phyloP scores from a whole-genome alignment of 2,888 invertebrate genomes.

The Podotricha telesiphe region DNA sequence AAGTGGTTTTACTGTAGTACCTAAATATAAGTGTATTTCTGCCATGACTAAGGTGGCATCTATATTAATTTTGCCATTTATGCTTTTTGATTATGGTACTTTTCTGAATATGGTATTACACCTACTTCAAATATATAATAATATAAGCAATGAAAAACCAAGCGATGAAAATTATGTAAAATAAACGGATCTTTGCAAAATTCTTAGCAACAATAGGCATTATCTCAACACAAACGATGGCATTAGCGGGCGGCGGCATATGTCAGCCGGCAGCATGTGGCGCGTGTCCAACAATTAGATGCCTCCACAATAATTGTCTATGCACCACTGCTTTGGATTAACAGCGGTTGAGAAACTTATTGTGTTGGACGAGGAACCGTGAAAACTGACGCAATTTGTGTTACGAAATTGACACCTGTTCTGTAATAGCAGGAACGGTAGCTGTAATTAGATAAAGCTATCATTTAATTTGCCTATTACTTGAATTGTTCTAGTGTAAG shows the following conservation, averaged over 20 bases:
- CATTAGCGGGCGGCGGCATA: constrained; percentile 57
- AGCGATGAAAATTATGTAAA: constrained; percentile 10
- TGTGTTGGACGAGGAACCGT: constrained; percentile 39
- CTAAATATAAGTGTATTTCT: too few species aligned
- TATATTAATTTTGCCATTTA: too few species aligned
- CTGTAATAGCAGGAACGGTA: constrained; percentile 10
- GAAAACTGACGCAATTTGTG: constrained; percentile 37
- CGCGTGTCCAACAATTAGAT: constrained; percentile 48
- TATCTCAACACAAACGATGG: constrained; percentile 56
- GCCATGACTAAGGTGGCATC: too few species aligned
- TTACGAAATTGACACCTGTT: constrained; percentile 32
- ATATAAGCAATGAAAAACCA: too few species aligned
- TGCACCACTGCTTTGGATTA: constrained; percentile 54
- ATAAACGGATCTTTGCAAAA: constrained; percentile 38
- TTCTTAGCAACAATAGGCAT: constrained; percentile 52
- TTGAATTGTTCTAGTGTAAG: not conserved
- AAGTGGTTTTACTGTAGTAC: too few species aligned
- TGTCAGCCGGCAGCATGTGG: constrained; percentile 66
- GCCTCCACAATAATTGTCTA: constrained; percentile 55
- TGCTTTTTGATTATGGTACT: too few species aligned
- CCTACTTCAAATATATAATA: too few species aligned
- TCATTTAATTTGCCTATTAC: not conserved
- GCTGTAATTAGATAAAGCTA: not conserved
- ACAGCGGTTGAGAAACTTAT: constrained; percentile 55
- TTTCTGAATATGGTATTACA: too few species aligned